A percentile compares a stretch with the other conserved stretches of the same genome.
Evolutionary conservation across 2,888 invertebrate genomes (phyloP).

Genomic region (Venustoraphidia nigricollis): DNA sequence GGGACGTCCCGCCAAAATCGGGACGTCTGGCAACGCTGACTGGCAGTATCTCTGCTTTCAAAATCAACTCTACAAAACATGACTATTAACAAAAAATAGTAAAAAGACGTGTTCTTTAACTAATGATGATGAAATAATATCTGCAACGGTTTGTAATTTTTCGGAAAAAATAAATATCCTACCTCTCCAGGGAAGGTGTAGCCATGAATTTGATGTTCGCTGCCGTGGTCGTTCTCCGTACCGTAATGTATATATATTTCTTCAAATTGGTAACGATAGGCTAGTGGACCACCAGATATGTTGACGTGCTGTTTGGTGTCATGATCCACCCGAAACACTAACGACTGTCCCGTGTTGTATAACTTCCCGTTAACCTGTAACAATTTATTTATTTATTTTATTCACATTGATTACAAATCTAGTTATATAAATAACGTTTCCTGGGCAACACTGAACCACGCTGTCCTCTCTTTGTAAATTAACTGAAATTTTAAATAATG

Average conservation of each 20-base stretch:
- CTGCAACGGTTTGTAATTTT: too few species aligned
- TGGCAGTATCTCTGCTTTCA: too few species aligned
- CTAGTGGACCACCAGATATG: slow-evolving; percentile 90
- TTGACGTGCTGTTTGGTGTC: slow-evolving; percentile 84
- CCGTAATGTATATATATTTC: slow-evolving; percentile 95
- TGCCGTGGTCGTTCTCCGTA: slow-evolving; percentile 75
- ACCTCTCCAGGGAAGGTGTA: slow-evolving; percentile 97
- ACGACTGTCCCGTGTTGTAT: slow-evolving; percentile 86
- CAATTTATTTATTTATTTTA: slow-evolving; percentile 4
- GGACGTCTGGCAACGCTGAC: too few species aligned
- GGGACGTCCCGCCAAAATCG: too few species aligned
- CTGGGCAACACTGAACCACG: too few species aligned
- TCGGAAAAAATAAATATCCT: slow-evolving; percentile 19
- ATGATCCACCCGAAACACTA: slow-evolving; percentile 82
- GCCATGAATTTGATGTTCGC: slow-evolving; percentile 91
- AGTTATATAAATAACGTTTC: background rate
- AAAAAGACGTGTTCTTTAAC: too few species aligned
- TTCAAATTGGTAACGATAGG: slow-evolving; percentile 89
- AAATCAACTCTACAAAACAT: too few species aligned
- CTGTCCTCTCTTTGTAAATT: too few species aligned
- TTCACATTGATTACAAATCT: background rate
- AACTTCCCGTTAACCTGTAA: slow-evolving; percentile 72
- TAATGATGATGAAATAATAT: too few species aligned
- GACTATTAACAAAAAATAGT: too few species aligned
- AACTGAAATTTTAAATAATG: too few species aligned